These are phyloP conservation scores for Anguilla rostrata DNA, from an alignment of 2,113 vertebrate species.

Conservation along the genomic window DNA sequence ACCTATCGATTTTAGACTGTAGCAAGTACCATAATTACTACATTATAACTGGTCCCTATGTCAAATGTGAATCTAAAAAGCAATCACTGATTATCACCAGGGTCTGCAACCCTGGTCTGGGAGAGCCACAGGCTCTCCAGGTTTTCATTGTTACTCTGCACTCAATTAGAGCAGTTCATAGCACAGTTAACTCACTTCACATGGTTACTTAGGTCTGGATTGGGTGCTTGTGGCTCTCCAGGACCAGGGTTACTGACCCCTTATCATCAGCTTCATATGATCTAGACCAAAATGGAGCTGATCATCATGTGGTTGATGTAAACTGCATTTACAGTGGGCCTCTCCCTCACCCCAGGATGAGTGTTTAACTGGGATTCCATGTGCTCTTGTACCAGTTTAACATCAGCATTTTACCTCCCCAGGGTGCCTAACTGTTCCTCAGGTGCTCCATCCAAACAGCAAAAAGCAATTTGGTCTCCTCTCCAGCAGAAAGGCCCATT, in stretches of 20 bases:
- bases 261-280: not conserved
- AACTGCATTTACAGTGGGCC: not conserved
- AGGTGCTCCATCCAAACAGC: not conserved
- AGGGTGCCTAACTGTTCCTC: not conserved
- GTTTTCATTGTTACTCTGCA: too few species aligned
- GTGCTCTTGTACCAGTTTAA: not conserved
- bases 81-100: not conserved
- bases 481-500: slow-evolving; percentile 4
- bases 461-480: slow-evolving; percentile 1
- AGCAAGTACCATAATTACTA: not conserved
- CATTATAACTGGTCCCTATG: not conserved
- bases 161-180: too few species aligned
- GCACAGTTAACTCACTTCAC: too few species aligned
- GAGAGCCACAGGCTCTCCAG: too few species aligned
- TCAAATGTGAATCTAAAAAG: not conserved
- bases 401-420: not conserved
- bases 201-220: too few species aligned
- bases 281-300: not conserved
- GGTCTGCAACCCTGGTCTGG: too few species aligned
- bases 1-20: not conserved
- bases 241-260: too few species aligned
- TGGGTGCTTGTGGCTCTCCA: too few species aligned
- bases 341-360: not conserved
- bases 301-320: not conserved
- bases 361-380: not conserved